Base-by-base conservation (phyloP, 64 coral and sea anemone genomes). In the Montipora cactus region DNA sequence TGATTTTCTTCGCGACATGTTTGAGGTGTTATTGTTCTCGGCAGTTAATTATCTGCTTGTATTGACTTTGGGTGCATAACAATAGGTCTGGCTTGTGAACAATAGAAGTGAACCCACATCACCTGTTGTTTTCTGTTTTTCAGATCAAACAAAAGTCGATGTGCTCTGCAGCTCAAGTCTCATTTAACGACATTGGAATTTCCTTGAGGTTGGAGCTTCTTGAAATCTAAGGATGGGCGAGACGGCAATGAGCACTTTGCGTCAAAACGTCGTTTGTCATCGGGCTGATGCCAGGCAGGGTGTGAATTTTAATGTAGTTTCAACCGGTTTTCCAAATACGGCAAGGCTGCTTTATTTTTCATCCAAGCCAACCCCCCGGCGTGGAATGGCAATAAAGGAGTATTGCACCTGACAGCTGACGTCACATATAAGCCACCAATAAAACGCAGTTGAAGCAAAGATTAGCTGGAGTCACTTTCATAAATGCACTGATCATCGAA, bases 401-500 rank as follows among this genome's bases (percentile, higher is more conserved):
- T 93, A 80, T 85, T 81, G 80, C 93, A 95, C 93, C 93, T 95
- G 93, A 95, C 81, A 74, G 21, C 58, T 95, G 93, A 95, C 93
- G 93, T 95, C 93, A 95, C 93, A 51, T 7, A 44, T 19, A 69
- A 85, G 5, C 59, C 73, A 81, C 93, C 93, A 95, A 90, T 95
- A 62, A 95, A 37, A 95, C 77, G 73, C 79, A 59, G 23, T 64
- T 67, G 46, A 78, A 85, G 77, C 53, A 59, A 45, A 79, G 77
- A 57, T 22, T 58, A 19, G 77, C 64, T 49, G 44, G 66, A 85
- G 45, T 85, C 82, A 64, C 82, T 25, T 62, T 71, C 16, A 67
- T 45, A 85, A 37, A 85, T 64, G 13, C 47, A 68, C 68, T 90
- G 79, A 76, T 82, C 83, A 73, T 78, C 85, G 71, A 64, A 78